Evolutionary conservation across 1,140 invertebrate species (phyloP).

Genomic region (Drosophila subpulchrella): DNA sequence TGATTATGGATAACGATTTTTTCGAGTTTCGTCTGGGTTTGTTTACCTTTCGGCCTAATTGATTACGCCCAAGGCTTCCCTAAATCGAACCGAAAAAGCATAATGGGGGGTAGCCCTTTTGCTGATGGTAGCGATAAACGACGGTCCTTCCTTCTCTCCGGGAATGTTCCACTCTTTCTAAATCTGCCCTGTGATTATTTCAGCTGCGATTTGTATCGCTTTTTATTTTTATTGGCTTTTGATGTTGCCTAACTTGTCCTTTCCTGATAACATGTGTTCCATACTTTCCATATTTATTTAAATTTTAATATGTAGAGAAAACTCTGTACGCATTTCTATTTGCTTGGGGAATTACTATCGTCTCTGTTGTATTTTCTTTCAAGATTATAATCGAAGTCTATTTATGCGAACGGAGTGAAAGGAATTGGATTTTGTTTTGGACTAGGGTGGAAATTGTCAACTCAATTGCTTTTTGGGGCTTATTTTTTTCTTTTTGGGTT

Average conservation of each 20-base stretch:
- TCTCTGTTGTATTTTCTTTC: slow-evolving; percentile 19
- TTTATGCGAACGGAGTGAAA: slow-evolving; percentile 27
- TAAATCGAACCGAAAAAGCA: slow-evolving; percentile 25
- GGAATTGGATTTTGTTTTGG: slow-evolving; percentile 28
- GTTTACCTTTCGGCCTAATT: slow-evolving; percentile 75
- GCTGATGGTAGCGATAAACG: slow-evolving; percentile 23
- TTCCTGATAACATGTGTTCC: slow-evolving; percentile 38
- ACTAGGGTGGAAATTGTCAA: slow-evolving; percentile 40
- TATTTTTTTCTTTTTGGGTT: slow-evolving; percentile 13
- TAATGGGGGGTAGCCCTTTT: slow-evolving; percentile 23
- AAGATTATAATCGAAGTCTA: slow-evolving; percentile 71
- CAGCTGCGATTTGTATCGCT: slow-evolving; percentile 66
- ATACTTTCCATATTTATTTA: slow-evolving; percentile 71
- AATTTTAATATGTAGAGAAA: slow-evolving; percentile 57
- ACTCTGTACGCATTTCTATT: slow-evolving; percentile 72
- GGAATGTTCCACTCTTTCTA: neutral
- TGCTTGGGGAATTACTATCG: slow-evolving; percentile 67
- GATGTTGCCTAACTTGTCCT: no score
- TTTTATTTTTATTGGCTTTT: slow-evolving; percentile 40
- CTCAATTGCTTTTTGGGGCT: slow-evolving; percentile 23
- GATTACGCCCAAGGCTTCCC: slow-evolving; percentile 59
- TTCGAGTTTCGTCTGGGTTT: slow-evolving; percentile 31
- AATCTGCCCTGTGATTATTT: slow-evolving; percentile 51
- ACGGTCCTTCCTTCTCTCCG: neutral
- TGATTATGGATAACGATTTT: slow-evolving; percentile 30